These are phyloP conservation scores for Xanthia icteritia DNA, from an alignment of 2,888 invertebrate species.

Conservation along the genomic window DNA sequence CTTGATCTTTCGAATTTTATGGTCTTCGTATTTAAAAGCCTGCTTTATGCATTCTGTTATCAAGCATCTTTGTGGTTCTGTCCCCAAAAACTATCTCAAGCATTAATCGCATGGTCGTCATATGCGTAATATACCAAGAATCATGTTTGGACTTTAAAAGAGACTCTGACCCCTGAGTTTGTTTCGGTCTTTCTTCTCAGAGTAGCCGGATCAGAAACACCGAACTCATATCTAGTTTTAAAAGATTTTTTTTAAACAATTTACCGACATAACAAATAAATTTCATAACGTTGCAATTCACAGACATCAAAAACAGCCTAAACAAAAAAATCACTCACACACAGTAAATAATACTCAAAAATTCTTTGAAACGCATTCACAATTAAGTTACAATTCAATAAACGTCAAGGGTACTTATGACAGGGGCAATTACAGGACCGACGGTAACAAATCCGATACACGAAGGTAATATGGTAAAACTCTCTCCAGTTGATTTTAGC, in stretches of 20 bases:
- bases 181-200: no score
- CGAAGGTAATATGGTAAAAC: constrained; percentile 68
- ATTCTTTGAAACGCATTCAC: constrained; percentile 32
- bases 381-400: constrained; percentile 55
- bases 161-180: no score
- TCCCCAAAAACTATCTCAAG: not conserved
- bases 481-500: constrained; percentile 77
- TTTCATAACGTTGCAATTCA: not conserved
- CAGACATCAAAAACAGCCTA: not conserved
- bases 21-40: not conserved
- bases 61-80: not conserved
- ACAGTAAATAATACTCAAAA: not conserved
- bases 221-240: no score
- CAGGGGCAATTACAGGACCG: constrained; percentile 45
- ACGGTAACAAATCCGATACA: constrained; percentile 62
- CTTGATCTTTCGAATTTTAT: not conserved
- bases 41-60: not conserved
- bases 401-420: constrained; percentile 57
- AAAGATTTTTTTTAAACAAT: no score
- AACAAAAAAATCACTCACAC: not conserved
- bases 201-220: no score
- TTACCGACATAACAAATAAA: not conserved
- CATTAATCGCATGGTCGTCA: no score
- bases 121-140: no score
- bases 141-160: no score